Conservation (phyloP, 2,797 vertebrate genomes). For the Leucoraja ocellata region DNA sequence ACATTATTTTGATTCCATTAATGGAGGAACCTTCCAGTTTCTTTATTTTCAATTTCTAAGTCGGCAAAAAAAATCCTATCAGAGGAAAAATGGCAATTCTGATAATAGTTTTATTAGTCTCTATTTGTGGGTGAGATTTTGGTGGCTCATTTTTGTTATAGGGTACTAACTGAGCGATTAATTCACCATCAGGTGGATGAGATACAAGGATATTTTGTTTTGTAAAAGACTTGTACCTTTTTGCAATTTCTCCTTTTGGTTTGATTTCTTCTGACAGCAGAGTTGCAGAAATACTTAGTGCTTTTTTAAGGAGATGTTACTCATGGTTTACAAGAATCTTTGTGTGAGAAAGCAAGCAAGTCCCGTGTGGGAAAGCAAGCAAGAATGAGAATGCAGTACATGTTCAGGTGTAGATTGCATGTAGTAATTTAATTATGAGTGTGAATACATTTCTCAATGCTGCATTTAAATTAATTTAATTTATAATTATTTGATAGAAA, state of each 20-base stretch:
- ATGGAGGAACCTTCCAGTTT: background rate
- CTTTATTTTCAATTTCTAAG: background rate
- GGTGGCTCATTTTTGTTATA: background rate
- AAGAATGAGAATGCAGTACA: background rate
- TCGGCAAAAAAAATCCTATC: background rate
- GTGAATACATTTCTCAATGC: background rate
- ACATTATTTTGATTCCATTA: background rate
- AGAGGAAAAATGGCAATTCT: background rate
- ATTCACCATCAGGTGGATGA: background rate
- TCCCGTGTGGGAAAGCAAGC: too few species aligned
- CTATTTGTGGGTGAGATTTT: background rate
- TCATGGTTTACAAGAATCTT: background rate
- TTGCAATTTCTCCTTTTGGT: background rate
- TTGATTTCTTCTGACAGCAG: background rate
- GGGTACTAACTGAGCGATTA: background rate
- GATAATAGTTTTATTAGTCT: background rate
- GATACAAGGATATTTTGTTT: background rate
- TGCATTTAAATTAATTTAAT: background rate
- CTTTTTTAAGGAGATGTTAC: background rate
- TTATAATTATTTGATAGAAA: conserved; percentile 68
- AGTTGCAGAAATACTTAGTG: background rate
- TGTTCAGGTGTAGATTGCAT: background rate
- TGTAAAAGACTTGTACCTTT: background rate
- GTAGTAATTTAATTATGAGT: background rate
- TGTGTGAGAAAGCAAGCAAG: background rate